Percentiles rank a stretch among this genome's conserved stretches.
These are phyloP conservation scores for Xerus rutilus DNA, from an alignment of 2,797 vertebrate species.

Conservation along the genomic window DNA sequence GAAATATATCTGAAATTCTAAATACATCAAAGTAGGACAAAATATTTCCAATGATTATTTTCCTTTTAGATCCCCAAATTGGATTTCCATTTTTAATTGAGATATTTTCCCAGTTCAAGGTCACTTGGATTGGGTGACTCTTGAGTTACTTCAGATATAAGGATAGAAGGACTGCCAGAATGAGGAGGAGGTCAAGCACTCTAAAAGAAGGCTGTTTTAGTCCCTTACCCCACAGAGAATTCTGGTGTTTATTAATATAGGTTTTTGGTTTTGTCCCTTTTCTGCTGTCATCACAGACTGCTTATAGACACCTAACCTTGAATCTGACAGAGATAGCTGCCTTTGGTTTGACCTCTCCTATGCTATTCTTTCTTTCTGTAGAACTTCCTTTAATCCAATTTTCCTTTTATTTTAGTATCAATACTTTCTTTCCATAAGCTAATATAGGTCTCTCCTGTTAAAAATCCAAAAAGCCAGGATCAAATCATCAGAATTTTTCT, in stretches of 20 bases:
- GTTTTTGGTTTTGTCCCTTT: neutral
- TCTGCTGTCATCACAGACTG: no score
- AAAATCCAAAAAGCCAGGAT: neutral
- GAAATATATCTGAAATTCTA: neutral
- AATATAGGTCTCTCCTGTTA: neutral
- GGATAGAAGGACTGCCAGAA: neutral
- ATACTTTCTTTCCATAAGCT: neutral
- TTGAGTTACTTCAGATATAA: neutral
- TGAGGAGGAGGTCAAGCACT: fast-evolving
- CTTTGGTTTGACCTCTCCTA: neutral
- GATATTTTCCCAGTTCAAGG: neutral
- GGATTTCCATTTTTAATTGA: neutral
- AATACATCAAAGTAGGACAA: neutral
- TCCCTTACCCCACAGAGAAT: neutral
- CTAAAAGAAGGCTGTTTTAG: neutral
- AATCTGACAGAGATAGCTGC: neutral
- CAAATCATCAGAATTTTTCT: neutral
- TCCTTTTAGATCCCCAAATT: neutral
- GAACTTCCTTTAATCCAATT: neutral
- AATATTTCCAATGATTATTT: neutral
- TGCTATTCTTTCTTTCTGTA: neutral
- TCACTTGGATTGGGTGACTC: neutral
- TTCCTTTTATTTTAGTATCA: neutral
- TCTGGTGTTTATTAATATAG: no score
- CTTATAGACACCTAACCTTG: neutral